phyloP scores from a whole-genome alignment of 1,140 invertebrate species.

The Drosophila teissieri region DNA sequence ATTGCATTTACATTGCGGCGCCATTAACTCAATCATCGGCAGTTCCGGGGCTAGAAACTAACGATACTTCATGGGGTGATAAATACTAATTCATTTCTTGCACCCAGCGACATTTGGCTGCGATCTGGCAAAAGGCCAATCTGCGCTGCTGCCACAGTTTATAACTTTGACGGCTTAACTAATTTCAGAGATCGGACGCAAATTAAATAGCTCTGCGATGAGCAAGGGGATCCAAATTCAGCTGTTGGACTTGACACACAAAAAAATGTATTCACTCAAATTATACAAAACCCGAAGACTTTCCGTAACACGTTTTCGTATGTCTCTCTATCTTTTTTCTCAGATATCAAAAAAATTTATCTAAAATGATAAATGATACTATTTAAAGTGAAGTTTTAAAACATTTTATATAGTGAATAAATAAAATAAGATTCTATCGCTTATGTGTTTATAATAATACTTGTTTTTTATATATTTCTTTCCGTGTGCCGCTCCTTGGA shows the following conservation, averaged over 20 bases:
- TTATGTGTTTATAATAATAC: background rate
- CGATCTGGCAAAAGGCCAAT: conserved; percentile 57
- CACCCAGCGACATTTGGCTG: conserved; percentile 58
- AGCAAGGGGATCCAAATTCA: conserved; percentile 3
- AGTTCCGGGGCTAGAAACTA: conserved; percentile 25
- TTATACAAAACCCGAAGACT: background rate
- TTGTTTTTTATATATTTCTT: background rate
- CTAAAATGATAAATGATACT: too few species aligned
- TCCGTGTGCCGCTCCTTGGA: conserved; percentile 26
- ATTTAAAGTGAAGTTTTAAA: too few species aligned
- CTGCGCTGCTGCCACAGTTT: conserved; percentile 69
- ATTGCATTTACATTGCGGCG: conserved; percentile 39
- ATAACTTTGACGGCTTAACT: conserved; percentile 72
- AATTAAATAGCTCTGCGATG: conserved; percentile 27
- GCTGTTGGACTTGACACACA: conserved; percentile 4
- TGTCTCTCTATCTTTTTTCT: too few species aligned
- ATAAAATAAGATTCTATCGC: too few species aligned
- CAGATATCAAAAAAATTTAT: too few species aligned
- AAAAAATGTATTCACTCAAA: background rate
- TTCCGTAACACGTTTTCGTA: too few species aligned
- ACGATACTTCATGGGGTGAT: conserved; percentile 46
- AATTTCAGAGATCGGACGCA: conserved; percentile 47
- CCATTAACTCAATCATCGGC: conserved; percentile 47
- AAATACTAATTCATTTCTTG: conserved; percentile 46
- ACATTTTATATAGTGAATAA: too few species aligned